Base-by-base conservation (phyloP, 2,888 invertebrate genomes). In the Torymus auratus region DNA sequence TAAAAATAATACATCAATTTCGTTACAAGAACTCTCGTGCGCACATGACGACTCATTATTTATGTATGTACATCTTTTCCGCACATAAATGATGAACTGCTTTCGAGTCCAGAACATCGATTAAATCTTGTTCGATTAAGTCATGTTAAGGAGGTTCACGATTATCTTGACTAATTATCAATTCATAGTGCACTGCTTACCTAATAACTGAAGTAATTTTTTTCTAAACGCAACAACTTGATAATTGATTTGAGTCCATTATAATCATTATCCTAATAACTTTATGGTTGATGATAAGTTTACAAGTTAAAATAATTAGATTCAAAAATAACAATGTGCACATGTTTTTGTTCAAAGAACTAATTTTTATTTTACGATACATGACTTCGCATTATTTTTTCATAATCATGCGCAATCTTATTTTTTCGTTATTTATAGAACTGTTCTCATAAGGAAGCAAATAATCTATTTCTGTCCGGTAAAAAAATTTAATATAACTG, bases 111-210 rank as follows among this genome's bases (percentile, higher is more conserved):
- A 17, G 41, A 58, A 41, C 15, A 28, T 17, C 67, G 60, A 74
- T 74, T 67, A 74, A 60, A 58, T n/a, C 14, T 74, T 67, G 58
- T 74, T 67, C 50, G 52, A 74, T 74, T 58, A 67, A 67, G 50
- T 15, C 1, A 17, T n/a, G 41, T 58, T 74, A 60, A 58, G 60
- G 20, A 50, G 67, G 13, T 74, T 74, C n/a, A 20, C 52, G 41
- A 67, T 67, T 67, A 74, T 67, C 58, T 15, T 64, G 3, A 1
- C 13, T 67, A 15, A 74, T 74, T 67, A 52, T 52, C 20, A 65
- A 74, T 74, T 65, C 67, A 52, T 67, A 74, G 41, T 14, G 56
- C n/a, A 17, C 52, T 52, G 60, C 69, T 76, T 76, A 62, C 62
- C 41, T 23, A 55, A 61, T 55, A 12, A 69, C 55, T 55, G 68